Evolutionary conservation across 1,140 invertebrate species (phyloP).

Genomic region (Solenopsis invicta): DNA sequence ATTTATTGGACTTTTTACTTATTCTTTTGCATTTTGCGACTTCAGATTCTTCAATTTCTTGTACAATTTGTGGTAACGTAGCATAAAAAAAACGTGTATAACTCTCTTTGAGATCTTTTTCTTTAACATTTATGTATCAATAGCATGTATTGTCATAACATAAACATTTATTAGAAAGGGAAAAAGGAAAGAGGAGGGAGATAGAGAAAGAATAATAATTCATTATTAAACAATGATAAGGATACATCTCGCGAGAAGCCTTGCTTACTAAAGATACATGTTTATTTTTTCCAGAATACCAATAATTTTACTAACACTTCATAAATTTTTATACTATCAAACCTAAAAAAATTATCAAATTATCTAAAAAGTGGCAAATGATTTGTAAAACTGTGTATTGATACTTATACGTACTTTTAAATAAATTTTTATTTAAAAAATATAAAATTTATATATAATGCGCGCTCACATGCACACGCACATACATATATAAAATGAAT

Average conservation of each 20-base stretch:
- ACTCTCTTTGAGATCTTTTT: not conserved
- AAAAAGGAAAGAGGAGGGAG: not conserved
- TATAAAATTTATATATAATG: no score
- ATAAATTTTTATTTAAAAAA: not conserved
- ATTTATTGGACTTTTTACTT: no score
- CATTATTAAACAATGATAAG: not conserved
- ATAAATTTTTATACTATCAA: not conserved
- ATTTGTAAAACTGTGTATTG: not conserved
- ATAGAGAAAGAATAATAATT: not conserved
- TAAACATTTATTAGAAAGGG: not conserved
- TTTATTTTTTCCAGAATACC: not conserved
- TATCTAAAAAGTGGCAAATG: no score
- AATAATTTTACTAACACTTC: not conserved
- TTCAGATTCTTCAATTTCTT: not conserved
- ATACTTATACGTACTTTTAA: not conserved
- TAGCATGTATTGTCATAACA: not conserved
- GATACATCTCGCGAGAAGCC: not conserved
- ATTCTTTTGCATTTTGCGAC: slow-evolving; percentile 5
- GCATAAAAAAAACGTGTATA: not conserved
- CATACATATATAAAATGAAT: no score
- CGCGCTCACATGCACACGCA: no score
- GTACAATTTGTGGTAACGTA: not conserved
- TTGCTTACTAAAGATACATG: not conserved
- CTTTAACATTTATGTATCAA: not conserved
- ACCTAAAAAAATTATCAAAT: no score